A percentile compares a stretch with the other conserved stretches of the same genome.
phyloP scores from a whole-genome alignment of 2,113 vertebrate species.

The Loxodonta africana region DNA sequence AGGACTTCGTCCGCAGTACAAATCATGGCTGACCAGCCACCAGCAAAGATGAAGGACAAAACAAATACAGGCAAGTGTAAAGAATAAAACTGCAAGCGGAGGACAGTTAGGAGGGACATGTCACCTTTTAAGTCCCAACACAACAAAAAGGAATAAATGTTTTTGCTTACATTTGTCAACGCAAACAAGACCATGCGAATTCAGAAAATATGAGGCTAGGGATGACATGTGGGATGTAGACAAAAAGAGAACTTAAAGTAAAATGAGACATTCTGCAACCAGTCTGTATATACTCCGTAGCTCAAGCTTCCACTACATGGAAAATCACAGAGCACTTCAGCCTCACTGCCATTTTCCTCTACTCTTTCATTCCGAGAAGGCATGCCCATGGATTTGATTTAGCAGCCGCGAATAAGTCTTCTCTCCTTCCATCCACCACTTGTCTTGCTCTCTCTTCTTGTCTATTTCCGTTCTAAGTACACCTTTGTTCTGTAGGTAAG shows the following conservation, averaged over 20 bases:
- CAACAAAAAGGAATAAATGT: no score
- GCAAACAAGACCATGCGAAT: background rate
- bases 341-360: background rate
- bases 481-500: background rate
- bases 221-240: accelerated
- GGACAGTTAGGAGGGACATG: background rate
- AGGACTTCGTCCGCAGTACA: background rate
- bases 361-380: background rate
- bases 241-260: background rate
- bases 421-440: accelerated
- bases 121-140: background rate
- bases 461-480: background rate
- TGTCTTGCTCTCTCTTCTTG: accelerated
- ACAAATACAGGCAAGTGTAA: background rate
- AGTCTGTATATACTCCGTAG: accelerated
- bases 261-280: accelerated
- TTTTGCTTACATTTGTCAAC: background rate
- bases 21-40: background rate
- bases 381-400: background rate
- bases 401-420: background rate
- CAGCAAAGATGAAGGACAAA: background rate
- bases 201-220: accelerated
- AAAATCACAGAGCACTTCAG: accelerated
- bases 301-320: background rate
- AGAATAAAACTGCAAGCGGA: background rate